Evolutionary conservation across 1,140 invertebrate species (phyloP).

Genomic region (Paraescarpia echinospica): DNA sequence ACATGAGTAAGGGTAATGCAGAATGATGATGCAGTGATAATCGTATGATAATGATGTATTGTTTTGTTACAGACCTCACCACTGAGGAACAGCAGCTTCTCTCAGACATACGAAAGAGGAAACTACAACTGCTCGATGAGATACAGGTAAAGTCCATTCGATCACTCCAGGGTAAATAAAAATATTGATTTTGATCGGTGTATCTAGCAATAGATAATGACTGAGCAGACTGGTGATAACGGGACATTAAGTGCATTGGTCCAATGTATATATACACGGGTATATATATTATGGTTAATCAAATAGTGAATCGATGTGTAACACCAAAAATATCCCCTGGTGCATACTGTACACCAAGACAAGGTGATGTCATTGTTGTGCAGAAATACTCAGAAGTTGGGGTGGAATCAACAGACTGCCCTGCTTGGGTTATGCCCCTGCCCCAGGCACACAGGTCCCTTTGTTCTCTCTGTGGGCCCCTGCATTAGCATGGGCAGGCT

Average conservation of each 20-base stretch:
- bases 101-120: conserved; percentile 83
- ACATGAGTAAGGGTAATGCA: too few relatives aligned
- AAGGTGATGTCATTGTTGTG: conserved; percentile 10
- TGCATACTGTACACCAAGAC: not conserved
- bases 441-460: not conserved
- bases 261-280: not conserved
- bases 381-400: not conserved
- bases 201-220: not conserved
- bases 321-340: not conserved
- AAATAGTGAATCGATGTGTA: not conserved
- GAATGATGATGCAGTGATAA: not conserved
- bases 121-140: conserved; percentile 85
- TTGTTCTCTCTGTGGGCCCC: conserved; percentile 18
- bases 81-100: conserved; percentile 87
- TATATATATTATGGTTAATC: not conserved
- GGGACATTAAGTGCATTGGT: not conserved
- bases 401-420: conserved; percentile 11
- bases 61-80: conserved; percentile 79
- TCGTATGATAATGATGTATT: not conserved
- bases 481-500: conserved; percentile 25
- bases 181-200: not conserved
- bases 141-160: conserved; percentile 75
- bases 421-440: not conserved
- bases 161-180: not conserved
- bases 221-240: not conserved